A percentile compares a stretch with the other conserved stretches of the same genome.
Conservation (phyloP, 2,888 invertebrate species). For the Mesochorus sp. region DNA sequence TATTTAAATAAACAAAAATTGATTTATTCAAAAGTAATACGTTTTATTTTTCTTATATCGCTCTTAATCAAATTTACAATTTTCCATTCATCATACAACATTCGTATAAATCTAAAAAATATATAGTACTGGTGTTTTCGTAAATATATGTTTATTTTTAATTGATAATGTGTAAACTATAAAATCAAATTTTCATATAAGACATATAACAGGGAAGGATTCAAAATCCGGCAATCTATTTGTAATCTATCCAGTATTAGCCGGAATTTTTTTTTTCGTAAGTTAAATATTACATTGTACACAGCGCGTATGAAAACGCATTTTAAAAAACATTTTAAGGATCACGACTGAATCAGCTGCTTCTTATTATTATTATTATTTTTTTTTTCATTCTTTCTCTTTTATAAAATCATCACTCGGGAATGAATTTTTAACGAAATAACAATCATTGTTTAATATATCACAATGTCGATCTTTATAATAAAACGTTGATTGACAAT, state of each 20-base stretch:
- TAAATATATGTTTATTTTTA: constrained; percentile 73
- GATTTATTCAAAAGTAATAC: constrained; percentile 60
- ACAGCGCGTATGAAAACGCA: constrained; percentile 45
- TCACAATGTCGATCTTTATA: constrained; percentile 45
- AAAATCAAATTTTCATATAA: constrained; percentile 25
- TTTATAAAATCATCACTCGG: constrained; percentile 1
- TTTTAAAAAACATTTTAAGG: constrained; percentile 36
- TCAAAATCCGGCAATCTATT: constrained; percentile 61
- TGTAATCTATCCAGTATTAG: constrained; percentile 40
- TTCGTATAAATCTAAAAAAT: constrained; percentile 76
- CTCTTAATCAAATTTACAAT: constrained; percentile 80
- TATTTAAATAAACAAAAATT: background rate
- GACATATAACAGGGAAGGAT: constrained; percentile 75
- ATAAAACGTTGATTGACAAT: constrained; percentile 35
- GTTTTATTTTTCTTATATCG: constrained; percentile 74
- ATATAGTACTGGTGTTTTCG: constrained; percentile 64
- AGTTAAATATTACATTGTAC: constrained; percentile 61
- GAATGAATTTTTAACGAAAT: constrained; percentile 15
- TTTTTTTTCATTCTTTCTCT: background rate
- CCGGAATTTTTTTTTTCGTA: constrained; percentile 44
- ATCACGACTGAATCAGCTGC: constrained; percentile 48
- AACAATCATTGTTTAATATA: constrained; percentile 17
- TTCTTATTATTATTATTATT: background rate
- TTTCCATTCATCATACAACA: constrained; percentile 70
- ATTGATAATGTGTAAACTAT: constrained; percentile 65